Evolutionary conservation across 2,113 vertebrate species (phyloP), one percentile per base, ranked within the genome.

Genomic region (Salvelinus namaycush): DNA sequence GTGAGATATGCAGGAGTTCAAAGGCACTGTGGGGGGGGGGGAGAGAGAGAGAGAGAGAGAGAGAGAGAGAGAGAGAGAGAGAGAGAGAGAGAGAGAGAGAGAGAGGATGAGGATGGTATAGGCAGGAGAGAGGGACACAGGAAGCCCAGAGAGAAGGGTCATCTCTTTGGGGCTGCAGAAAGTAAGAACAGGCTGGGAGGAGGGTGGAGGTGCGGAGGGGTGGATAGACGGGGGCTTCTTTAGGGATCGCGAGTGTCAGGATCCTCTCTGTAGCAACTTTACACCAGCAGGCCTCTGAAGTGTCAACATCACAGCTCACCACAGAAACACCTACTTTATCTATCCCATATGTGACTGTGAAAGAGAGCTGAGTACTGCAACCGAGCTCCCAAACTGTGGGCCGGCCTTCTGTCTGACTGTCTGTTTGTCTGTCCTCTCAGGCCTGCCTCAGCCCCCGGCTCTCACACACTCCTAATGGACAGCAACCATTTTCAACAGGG

Each of bases 341-440:
- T n/a, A 16, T 87, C 87, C 90, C 91, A 90, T 81, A 87, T 91
- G 90, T 88, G 83, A n/a, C 60, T 0, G 54, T 22, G 3, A 13
- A 44, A 18, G 51, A 18, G n/a, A n/a, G 31, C n/a, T 69, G 13
- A n/a, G 3, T 18, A 69, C 22, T 16, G 24, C 68, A 34, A 81
- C 68, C 60, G 1, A 16, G 51, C 59, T 22, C 59, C n/a, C 59
- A 62, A 22, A 62, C n/a, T 8, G 5, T 62, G 59, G n/a, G 18
- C 59, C 20, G 57, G 4, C 65, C 1, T 24, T 26, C 24, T 29
- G 65, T 67, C 39, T 44, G 39, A 44, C 39, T 44, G 39, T 44
- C 65, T 26, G 20, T 26, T 9, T 34, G 66, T 39, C 66, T 34
- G 22, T 76, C 62, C 59, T 24, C 20, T 16, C 68, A 69, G 24